Evolutionary conservation across 2,888 invertebrate genomes (phyloP).

Genomic region (Loripinus fragilis): DNA sequence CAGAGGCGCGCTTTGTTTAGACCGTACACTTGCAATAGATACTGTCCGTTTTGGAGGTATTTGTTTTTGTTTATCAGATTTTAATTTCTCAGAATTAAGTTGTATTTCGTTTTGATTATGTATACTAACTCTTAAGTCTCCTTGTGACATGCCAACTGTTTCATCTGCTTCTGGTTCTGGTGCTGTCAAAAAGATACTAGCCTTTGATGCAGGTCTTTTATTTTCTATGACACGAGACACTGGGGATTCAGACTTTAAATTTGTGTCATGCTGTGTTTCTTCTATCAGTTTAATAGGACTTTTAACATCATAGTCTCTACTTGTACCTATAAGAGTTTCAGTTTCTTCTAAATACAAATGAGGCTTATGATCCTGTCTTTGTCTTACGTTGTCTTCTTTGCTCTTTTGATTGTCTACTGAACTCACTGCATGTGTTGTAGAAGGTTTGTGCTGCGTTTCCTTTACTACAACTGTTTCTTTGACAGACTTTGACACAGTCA

Average conservation of each 20-base stretch:
- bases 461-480: not conserved
- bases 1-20: not conserved
- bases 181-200: not conserved
- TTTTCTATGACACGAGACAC: not conserved
- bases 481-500: too few species aligned
- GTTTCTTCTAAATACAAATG: slow-evolving; percentile 8
- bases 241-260: not conserved
- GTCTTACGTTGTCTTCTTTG: not conserved
- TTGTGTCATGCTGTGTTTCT: not conserved
- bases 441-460: not conserved
- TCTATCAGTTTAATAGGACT: not conserved
- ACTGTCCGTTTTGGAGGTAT: not conserved
- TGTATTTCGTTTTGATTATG: not conserved
- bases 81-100: not conserved
- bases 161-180: not conserved
- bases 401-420: not conserved
- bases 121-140: not conserved
- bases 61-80: not conserved
- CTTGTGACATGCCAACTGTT: not conserved
- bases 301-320: not conserved
- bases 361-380: not conserved
- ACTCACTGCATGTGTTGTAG: not conserved
- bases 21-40: slow-evolving; percentile 11
- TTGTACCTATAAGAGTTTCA: slow-evolving; percentile 14
- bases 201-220: not conserved